These are phyloP conservation scores for Tolmerus cingulatus DNA, from an alignment of 2,888 invertebrate species.

Conservation along the genomic window DNA sequence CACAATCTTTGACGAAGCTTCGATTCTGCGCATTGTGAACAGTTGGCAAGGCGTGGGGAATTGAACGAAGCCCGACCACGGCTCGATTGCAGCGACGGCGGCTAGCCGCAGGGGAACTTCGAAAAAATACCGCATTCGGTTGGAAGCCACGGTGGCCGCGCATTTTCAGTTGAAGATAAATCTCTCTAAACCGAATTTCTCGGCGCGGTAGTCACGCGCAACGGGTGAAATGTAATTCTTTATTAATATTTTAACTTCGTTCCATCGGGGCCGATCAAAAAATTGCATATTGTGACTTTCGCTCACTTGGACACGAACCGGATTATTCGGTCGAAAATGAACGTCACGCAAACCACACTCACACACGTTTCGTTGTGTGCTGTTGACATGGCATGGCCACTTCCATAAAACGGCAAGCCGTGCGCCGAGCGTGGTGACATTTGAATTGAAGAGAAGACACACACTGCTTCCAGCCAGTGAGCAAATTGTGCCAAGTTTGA, in stretches of 20 bases:
- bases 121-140: not conserved
- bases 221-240: not conserved
- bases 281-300: not conserved
- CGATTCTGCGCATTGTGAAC: not conserved
- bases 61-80: not conserved
- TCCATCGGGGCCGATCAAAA: not conserved
- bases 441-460: conserved; percentile 29
- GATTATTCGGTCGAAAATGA: not conserved
- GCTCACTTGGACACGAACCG: not conserved
- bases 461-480: conserved; percentile 32
- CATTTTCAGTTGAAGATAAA: not conserved
- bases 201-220: not conserved
- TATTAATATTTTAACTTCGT: not conserved
- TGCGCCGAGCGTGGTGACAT: conserved; percentile 32
- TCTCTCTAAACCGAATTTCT: not conserved
- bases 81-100: not conserved
- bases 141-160: not conserved
- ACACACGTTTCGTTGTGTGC: not conserved
- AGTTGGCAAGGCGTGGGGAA: not conserved
- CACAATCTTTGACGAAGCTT: not conserved
- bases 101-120: not conserved
- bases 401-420: conserved; percentile 20
- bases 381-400: conserved; percentile 4
- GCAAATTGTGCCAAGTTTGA: conserved; percentile 25
- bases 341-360: not conserved